phyloP scores from a whole-genome alignment of 2,888 invertebrate genomes.

The Stomorhina lunata region DNA sequence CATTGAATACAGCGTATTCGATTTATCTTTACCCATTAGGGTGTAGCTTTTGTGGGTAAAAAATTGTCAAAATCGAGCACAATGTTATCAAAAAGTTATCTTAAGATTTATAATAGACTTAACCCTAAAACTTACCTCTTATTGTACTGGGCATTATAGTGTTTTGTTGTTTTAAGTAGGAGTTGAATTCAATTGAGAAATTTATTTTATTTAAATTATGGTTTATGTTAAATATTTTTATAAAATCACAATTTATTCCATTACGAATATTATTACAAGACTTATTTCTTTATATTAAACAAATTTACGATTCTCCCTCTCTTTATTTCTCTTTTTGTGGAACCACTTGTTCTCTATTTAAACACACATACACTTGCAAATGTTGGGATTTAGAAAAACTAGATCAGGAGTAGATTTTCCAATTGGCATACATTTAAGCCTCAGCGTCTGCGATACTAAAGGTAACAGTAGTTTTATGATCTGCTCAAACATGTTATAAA shows the following conservation, averaged over 20 bases:
- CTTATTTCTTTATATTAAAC: background rate
- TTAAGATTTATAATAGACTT: no score
- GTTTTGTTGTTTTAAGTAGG: constrained; percentile 59
- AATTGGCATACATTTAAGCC: constrained; percentile 50
- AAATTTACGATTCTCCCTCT: constrained; percentile 1
- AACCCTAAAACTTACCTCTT: constrained; percentile 75
- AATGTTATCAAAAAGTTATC: no score
- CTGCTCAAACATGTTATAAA: constrained; percentile 40
- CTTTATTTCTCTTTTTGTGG: constrained; percentile 3
- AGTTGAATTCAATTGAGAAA: constrained; percentile 60
- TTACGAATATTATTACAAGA: background rate
- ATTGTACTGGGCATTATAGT: constrained; percentile 78
- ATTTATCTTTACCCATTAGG: no score
- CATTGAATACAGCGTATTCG: no score
- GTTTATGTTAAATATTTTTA: background rate
- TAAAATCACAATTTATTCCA: background rate
- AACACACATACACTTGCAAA: constrained; percentile 4
- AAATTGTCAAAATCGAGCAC: no score
- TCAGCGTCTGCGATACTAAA: constrained; percentile 31
- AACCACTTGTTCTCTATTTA: background rate
- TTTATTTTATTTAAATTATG: background rate
- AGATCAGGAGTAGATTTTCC: constrained; percentile 17
- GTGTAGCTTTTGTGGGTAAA: no score
- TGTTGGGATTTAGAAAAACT: constrained; percentile 15
- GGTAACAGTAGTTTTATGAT: constrained; percentile 18